Evolutionary conservation across 2,888 invertebrate species (phyloP).

Genomic region (Nyleta sp.): DNA sequence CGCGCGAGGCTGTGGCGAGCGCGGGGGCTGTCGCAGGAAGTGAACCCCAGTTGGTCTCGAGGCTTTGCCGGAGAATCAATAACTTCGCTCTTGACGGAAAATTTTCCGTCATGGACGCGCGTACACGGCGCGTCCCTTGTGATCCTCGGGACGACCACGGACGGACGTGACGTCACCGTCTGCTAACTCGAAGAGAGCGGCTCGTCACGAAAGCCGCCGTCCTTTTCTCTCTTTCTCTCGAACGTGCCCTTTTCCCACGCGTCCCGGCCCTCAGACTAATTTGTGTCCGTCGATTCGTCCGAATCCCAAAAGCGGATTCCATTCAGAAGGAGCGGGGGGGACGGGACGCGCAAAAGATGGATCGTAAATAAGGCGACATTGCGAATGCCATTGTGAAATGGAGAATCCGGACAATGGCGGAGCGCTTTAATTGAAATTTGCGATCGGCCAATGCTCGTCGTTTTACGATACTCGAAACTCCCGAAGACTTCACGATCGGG

Average conservation of each 20-base stretch:
- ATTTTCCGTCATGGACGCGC: constrained; percentile 60
- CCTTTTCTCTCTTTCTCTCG: neutral
- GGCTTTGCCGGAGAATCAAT: constrained; percentile 71
- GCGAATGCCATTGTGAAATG: constrained; percentile 8
- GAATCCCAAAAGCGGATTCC: neutral
- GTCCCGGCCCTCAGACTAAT: neutral
- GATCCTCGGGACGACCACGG: constrained; percentile 51
- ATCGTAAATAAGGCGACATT: constrained; percentile 21
- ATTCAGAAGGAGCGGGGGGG: neutral
- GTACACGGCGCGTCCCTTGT: constrained; percentile 56
- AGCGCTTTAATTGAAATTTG: neutral
- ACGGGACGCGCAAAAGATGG: no score
- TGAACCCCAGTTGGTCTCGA: constrained; percentile 70
- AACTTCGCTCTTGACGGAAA: constrained; percentile 67
- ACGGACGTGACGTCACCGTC: constrained; percentile 67
- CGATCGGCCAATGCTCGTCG: no score
- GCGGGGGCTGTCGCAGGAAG: constrained; percentile 71
- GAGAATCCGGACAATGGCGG: neutral
- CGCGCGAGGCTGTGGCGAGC: no score
- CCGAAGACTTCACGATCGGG: neutral
- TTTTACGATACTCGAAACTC: no score
- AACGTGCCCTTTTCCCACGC: neutral
- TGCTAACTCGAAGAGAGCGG: constrained; percentile 43
- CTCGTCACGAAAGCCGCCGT: neutral
- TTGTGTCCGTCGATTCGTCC: neutral